A percentile compares a stretch with the other conserved stretches of the same genome.
These are phyloP conservation scores for Andrena cerasifolii DNA, from an alignment of 1,140 invertebrate species.

Conservation along the genomic window DNA sequence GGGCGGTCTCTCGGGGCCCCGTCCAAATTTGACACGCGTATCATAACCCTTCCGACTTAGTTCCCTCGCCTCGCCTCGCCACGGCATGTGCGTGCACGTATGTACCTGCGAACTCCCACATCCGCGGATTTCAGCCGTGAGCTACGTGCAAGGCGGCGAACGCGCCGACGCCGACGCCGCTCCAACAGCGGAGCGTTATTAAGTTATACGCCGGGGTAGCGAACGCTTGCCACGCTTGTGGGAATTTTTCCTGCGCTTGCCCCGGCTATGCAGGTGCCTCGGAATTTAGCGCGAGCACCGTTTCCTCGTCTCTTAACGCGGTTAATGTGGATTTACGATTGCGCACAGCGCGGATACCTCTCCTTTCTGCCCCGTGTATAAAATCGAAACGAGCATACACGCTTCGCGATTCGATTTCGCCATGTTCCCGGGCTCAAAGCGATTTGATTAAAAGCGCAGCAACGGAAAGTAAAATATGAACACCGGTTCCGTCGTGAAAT, in stretches of 20 bases:
- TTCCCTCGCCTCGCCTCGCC: constrained; percentile 16
- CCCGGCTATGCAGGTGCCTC: constrained; percentile 63
- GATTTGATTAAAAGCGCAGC: constrained; percentile 41
- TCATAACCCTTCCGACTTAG: constrained; percentile 74
- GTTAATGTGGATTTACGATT: not conserved
- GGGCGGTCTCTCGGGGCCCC: constrained; percentile 76
- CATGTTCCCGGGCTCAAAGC: not conserved
- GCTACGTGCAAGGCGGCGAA: not conserved
- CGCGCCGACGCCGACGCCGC: not conserved
- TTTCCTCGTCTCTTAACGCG: not conserved
- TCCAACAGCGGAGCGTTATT: constrained; percentile 18
- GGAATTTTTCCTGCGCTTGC: constrained; percentile 54
- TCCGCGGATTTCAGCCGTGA: constrained; percentile 46
- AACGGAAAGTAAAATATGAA: constrained; percentile 55
- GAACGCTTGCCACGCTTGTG: not conserved
- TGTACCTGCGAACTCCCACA: constrained; percentile 21
- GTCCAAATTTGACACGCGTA: constrained; percentile 79
- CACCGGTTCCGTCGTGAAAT: constrained; percentile 44
- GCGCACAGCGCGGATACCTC: not conserved
- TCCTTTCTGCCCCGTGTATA: not conserved
- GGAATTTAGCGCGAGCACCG: constrained; percentile 62
- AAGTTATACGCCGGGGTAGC: constrained; percentile 26
- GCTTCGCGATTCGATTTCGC: not conserved
- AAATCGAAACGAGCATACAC: not conserved
- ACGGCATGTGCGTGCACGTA: constrained; percentile 15